Evolutionary conservation across 2,113 vertebrate species (phyloP).

Genomic region (Arvicanthis niloticus): DNA sequence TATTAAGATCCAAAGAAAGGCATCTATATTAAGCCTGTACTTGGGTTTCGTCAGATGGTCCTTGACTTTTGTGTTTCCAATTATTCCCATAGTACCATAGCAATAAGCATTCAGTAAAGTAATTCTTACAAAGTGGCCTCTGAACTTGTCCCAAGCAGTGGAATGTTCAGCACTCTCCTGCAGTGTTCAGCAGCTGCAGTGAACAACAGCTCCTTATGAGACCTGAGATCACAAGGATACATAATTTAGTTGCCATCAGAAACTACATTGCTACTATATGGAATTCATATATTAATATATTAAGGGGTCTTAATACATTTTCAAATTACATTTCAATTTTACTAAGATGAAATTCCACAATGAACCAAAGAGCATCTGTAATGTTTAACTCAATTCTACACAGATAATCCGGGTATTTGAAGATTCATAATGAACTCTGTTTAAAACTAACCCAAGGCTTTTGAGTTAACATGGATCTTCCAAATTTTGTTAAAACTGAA

Average conservation of each 20-base stretch:
- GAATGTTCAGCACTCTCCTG: no score
- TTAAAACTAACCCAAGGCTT: slow-evolving; percentile 1
- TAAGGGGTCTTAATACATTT: background rate
- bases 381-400: background rate
- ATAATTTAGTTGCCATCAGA: background rate
- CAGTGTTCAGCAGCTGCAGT: background rate
- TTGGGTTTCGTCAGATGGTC: background rate
- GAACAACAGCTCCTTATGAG: background rate
- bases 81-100: background rate
- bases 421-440: slow-evolving; percentile 8
- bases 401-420: background rate
- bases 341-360: background rate
- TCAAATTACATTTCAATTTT: background rate
- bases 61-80: background rate
- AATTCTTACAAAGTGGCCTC: background rate
- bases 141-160: background rate
- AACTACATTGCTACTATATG: no score
- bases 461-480: slow-evolving; percentile 35
- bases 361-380: background rate
- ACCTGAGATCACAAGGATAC: background rate
- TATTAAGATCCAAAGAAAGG: slow-evolving; percentile 32
- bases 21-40: background rate
- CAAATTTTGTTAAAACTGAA: slow-evolving; percentile 25
- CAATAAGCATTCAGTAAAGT: background rate
- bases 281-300: no score